Evolutionary conservation across 2,797 vertebrate species (phyloP), one percentile per base, ranked within the genome.

Genomic region (Nannoperca australis): DNA sequence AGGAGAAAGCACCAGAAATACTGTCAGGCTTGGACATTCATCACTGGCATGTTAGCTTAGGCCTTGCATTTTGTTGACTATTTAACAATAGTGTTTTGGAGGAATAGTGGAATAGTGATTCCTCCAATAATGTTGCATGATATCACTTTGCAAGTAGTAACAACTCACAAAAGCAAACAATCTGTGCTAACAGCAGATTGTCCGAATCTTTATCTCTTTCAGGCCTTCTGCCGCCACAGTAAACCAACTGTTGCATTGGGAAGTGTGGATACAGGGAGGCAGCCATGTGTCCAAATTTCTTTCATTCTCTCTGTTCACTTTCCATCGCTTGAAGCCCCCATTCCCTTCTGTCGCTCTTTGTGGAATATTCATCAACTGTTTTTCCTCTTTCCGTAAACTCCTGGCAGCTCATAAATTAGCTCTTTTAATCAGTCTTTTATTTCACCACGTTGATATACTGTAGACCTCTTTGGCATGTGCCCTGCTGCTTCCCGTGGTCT

Each of bases 371-470:
- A 87, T 84, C 79, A 58, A 44, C 66, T 84, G 74, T 61, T 82
- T 88, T 88, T 70, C 68, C 85, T 83, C 66, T 64, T 74, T 86
- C 77, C 73, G 71, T 90, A 86, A 91, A 91, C 65, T 60, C 24
- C 63, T 76, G 89, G 77, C 82, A 83, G 85, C 88, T 82, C 85
- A 89, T 93, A 86, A 91, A 93, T 93, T 88, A 87, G 4, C 53
- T 64, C 79, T 89, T 91, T 88, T 91, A 91, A 93, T 93, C 89
- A 90, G 87, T 73, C 81, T 86, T 89, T 90, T 81, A 80, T 84
- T 89, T 84, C 71, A 73, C 73, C 13, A 2, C 68, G 44, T 73
- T 70, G 79, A 90, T 87, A 75, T 73, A 84, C 61, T 79, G 59
- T 80, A 56, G 76, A 88, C 60, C 73, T 85, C 67, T 81, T 40